These are phyloP conservation scores for Gobio occitaniae DNA, from an alignment of 2,797 vertebrate genomes.

Conservation along the genomic window DNA sequence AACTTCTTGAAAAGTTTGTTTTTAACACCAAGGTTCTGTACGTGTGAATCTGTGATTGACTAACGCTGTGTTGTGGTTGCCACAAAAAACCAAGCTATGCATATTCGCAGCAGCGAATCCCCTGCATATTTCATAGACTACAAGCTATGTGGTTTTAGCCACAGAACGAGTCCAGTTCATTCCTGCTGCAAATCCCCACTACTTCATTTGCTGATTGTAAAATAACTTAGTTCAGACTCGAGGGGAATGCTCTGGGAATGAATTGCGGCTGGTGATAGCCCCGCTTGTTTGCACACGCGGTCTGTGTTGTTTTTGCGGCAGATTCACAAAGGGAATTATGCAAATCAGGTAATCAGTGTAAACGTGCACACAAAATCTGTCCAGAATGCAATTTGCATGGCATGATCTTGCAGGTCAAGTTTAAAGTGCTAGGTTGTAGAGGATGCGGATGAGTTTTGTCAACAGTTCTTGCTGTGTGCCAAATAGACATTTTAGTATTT, in stretches of 20 bases:
- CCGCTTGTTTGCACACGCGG: neutral
- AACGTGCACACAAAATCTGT: constrained; percentile 17
- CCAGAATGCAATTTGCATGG: neutral
- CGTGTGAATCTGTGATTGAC: neutral
- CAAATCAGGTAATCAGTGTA: constrained; percentile 4
- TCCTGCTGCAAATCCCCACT: constrained; percentile 6
- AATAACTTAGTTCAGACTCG: constrained; percentile 16
- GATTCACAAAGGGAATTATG: neutral
- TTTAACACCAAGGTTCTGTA: neutral
- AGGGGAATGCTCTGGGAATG: constrained; percentile 19
- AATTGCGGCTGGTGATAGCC: neutral
- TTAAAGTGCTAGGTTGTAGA: neutral
- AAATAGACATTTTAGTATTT: neutral
- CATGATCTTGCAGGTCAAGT: neutral
- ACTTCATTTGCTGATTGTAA: constrained; percentile 28
- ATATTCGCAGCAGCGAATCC: constrained; percentile 26
- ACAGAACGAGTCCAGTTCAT: constrained; percentile 23
- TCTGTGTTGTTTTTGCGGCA: constrained; percentile 10
- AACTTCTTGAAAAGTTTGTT: neutral
- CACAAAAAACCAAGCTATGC: neutral
- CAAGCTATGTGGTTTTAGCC: constrained; percentile 26
- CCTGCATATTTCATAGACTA: constrained; percentile 38
- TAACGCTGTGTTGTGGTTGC: neutral
- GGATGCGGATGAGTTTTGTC: neutral
- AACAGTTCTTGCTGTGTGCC: neutral